Evolutionary conservation across 1,140 invertebrate species (phyloP).

Genomic region (Aphidius ervi): DNA sequence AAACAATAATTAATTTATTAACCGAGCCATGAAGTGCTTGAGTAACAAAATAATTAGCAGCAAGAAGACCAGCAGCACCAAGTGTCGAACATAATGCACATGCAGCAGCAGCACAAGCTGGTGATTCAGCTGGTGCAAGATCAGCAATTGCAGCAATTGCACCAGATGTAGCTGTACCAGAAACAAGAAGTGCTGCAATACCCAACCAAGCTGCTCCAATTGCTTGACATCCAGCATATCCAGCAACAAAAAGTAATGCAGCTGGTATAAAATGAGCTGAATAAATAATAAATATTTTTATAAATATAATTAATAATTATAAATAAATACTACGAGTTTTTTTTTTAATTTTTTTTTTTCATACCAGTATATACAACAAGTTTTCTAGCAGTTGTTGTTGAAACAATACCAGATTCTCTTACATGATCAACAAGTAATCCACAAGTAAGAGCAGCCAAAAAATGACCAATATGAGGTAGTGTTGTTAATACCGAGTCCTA

Average conservation of each 20-base stretch:
- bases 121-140: slow-evolving; percentile 54
- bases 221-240: slow-evolving; percentile 60
- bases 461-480: slow-evolving; percentile 58
- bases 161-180: slow-evolving; percentile 57
- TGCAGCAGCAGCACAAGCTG: slow-evolving; percentile 53
- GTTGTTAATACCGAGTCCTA: slow-evolving; percentile 58
- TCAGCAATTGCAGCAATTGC: slow-evolving; percentile 58
- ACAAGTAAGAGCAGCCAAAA: slow-evolving; percentile 57
- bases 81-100: slow-evolving; percentile 59
- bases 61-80: slow-evolving; percentile 56
- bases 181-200: slow-evolving; percentile 56
- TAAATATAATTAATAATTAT: neutral
- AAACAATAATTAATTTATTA: slow-evolving; percentile 30
- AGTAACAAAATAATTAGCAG: slow-evolving; percentile 59
- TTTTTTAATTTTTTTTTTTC: neutral
- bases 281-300: neutral
- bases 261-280: slow-evolving; percentile 59
- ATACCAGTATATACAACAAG: slow-evolving; percentile 59
- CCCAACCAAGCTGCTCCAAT: slow-evolving; percentile 57
- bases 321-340: slow-evolving; percentile 1
- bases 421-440: slow-evolving; percentile 59
- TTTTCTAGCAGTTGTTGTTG: slow-evolving; percentile 59
- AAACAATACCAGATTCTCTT: slow-evolving; percentile 54
- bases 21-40: slow-evolving; percentile 59
- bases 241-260: slow-evolving; percentile 58